phyloP scores from a whole-genome alignment of 2,113 vertebrate species.

The Ophthalmotilapia sp. region DNA sequence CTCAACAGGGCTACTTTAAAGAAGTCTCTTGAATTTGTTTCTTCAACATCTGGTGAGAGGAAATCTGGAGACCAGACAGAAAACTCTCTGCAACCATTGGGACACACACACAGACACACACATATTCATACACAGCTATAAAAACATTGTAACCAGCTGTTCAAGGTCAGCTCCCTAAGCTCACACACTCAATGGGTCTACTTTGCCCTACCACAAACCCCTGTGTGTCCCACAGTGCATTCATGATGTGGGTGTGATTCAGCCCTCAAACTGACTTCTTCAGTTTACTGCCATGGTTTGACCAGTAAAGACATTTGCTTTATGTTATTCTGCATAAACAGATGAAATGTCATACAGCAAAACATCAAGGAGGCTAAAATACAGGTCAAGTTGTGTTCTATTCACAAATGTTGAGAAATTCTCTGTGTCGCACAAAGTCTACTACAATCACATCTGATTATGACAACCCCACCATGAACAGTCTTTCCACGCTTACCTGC shows the following conservation, averaged over 20 bases:
- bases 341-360: background rate
- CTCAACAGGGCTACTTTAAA: slow-evolving; percentile 18
- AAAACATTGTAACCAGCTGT: slow-evolving; percentile 48
- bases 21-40: slow-evolving; percentile 33
- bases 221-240: background rate
- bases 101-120: background rate
- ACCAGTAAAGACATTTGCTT: background rate
- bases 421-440: background rate
- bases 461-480: background rate
- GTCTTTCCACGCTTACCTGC: background rate
- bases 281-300: background rate
- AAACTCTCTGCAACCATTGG: background rate
- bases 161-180: slow-evolving; percentile 37
- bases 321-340: background rate
- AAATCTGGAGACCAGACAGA: slow-evolving; percentile 30
- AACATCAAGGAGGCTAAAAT: background rate
- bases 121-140: background rate
- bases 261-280: background rate
- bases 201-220: background rate
- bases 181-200: slow-evolving; percentile 25
- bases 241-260: background rate
- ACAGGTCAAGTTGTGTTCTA: background rate
- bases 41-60: slow-evolving; percentile 37
- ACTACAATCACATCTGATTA: background rate
- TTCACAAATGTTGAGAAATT: background rate